phyloP scores from a whole-genome alignment of 2,888 invertebrate species.

The Leptopilina myrica region DNA sequence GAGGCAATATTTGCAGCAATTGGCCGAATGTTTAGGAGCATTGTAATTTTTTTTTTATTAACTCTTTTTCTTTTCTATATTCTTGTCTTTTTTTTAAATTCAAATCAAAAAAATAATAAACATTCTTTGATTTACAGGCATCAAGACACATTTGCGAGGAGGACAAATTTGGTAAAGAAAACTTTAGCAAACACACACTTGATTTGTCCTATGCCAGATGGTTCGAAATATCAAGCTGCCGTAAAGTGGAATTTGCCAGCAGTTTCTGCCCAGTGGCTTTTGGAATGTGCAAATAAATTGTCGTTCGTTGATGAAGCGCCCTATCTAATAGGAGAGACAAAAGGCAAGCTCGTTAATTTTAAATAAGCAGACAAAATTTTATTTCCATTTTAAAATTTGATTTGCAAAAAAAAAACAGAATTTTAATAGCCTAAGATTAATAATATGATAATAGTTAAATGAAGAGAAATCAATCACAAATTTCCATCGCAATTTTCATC shows the following conservation, averaged over 20 bases:
- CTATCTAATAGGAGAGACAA: conserved; percentile 81
- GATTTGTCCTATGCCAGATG: conserved; percentile 84
- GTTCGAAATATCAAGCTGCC: conserved; percentile 90
- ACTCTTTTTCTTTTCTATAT: conserved; percentile 36
- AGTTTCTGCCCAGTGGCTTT: conserved; percentile 86
- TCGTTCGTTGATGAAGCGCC: conserved; percentile 78
- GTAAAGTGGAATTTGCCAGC: conserved; percentile 91
- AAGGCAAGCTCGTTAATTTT: conserved; percentile 59
- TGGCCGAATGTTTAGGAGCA: conserved; percentile 87
- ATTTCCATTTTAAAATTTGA: too few species aligned
- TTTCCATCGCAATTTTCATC: too few species aligned
- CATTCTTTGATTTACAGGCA: conserved; percentile 73
- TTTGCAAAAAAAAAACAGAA: too few species aligned
- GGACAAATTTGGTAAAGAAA: conserved; percentile 76
- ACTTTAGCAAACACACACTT: conserved; percentile 88
- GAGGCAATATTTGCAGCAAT: conserved; percentile 83
- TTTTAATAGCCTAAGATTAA: too few species aligned
- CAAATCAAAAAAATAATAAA: not conserved
- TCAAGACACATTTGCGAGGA: conserved; percentile 84
- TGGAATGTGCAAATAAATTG: conserved; percentile 82
- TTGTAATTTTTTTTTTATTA: conserved; percentile 73
- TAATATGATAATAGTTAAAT: too few species aligned
- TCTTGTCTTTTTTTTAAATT: not conserved
- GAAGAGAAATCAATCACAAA: too few species aligned
- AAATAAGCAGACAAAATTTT: too few species aligned